A percentile compares a stretch with the other conserved stretches of the same genome.
Evolutionary conservation across 2,113 vertebrate species (phyloP).

Genomic region (Urocitellus parryii): DNA sequence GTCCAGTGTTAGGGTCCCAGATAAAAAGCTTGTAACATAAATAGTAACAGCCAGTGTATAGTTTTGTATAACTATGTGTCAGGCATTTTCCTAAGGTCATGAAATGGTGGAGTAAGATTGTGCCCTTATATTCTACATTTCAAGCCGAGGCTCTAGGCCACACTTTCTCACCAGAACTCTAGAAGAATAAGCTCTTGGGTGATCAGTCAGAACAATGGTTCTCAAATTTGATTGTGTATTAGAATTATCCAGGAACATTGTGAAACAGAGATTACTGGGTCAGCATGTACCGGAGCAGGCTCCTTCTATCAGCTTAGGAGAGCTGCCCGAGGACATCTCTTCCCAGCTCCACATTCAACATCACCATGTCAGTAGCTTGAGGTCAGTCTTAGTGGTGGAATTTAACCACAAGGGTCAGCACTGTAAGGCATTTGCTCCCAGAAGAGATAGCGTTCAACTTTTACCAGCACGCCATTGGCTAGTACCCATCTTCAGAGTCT

Average conservation of each 20-base stretch:
- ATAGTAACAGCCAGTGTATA: not conserved
- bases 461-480: not conserved
- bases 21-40: not conserved
- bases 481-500: not conserved
- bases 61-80: not conserved
- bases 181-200: not conserved
- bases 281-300: fast-evolving
- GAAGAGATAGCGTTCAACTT: not conserved
- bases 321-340: not conserved
- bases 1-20: not conserved
- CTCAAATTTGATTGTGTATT: not conserved
- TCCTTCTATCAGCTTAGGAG: not conserved
- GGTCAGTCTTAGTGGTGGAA: not conserved
- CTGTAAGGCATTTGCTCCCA: not conserved
- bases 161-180: not conserved
- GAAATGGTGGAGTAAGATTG: not conserved
- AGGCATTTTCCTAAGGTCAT: not conserved
- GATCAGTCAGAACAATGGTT: not conserved
- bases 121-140: not conserved
- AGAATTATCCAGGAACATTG: not conserved
- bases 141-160: not conserved
- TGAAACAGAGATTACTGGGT: not conserved
- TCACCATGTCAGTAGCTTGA: too few relatives aligned
- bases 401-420: not conserved
- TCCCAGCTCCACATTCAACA: not conserved